phyloP scores from a whole-genome alignment of 1,140 invertebrate genomes.

The Drosophila tropicalis region DNA sequence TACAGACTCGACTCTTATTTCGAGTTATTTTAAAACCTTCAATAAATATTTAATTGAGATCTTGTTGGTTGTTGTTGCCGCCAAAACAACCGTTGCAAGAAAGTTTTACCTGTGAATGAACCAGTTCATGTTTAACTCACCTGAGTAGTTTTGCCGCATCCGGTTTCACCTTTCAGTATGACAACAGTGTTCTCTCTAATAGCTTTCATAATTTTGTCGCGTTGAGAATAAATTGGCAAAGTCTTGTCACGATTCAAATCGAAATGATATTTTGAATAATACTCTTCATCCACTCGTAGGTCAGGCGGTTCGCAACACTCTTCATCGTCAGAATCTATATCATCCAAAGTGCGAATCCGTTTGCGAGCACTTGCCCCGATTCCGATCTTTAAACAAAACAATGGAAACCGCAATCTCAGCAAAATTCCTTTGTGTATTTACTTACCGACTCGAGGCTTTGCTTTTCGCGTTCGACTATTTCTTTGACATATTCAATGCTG shows the following conservation, averaged over 20 bases:
- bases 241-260: slow-evolving; percentile 61
- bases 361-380: not conserved
- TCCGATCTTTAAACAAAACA: slow-evolving; percentile 10
- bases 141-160: slow-evolving; percentile 95
- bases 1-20: not conserved
- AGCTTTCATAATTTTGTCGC: slow-evolving; percentile 53
- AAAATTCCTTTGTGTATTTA: not conserved
- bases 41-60: not conserved
- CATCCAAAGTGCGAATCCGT: slow-evolving; percentile 37
- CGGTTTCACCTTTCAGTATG: slow-evolving; percentile 76
- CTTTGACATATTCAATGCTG: slow-evolving; percentile 58
- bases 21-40: not conserved
- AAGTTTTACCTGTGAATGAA: not conserved
- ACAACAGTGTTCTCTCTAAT: slow-evolving; percentile 69
- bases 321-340: slow-evolving; percentile 63
- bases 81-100: not conserved
- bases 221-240: slow-evolving; percentile 67
- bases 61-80: not conserved
- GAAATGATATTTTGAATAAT: slow-evolving; percentile 65
- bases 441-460: slow-evolving; percentile 53
- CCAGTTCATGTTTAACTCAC: slow-evolving; percentile 43
- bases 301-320: slow-evolving; percentile 7
- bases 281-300: slow-evolving; percentile 54
- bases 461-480: slow-evolving; percentile 52
- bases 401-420: slow-evolving; percentile 2